Base-by-base conservation (phyloP, 2,888 invertebrate species). In the Mythimna impura region DNA sequence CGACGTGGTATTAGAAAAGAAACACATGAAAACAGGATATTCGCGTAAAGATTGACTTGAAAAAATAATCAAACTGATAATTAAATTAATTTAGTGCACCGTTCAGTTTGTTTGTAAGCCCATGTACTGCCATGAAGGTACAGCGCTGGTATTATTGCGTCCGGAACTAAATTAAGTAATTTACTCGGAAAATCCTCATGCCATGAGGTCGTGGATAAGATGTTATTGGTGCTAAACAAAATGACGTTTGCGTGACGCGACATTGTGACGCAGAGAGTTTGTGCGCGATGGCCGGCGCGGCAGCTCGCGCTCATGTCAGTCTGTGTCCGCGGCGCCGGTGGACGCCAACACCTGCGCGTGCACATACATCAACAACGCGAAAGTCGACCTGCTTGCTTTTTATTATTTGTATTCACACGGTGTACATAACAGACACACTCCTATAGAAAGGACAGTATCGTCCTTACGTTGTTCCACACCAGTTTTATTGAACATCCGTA, bases 391-490 rank as follows among this genome's bases (percentile, higher is more conserved):
- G 91, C 88, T 91, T 88, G 86, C 76, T 86, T 87, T 91, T 81
- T 76, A 81, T 91, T 93, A 92, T 93, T 94, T 91, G 92, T 94
- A 94, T 94, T 95, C 94, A 91, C 88, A 83, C 84, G 85, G 91
- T 90, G 93, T 91, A 88, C 88, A 86, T 83, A 85, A 76, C 86
- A 86, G 86, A 84, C 87, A 85, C 91, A 85, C 87, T 90, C 90
- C 91, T 91, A 89, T 90, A 87, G 83, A 89, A 91, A 92, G 90
- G 90, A 88, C 87, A 76, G 88, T 84, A 78, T 87, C 87, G 87
- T 91, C 90, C 90, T 91, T 90, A 87, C 85, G 85, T 86, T 86
- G 86, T 82, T 84, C 78, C 86, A 84, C 80, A 81, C 86, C 81
- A 83, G 80, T 81, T 88, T 87, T 76, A 84, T 83, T 83, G 82